Evolutionary conservation across 2,888 invertebrate species (phyloP), one percentile per base, ranked within the genome.

Genomic region (Lepeophtheirus nordmannii): DNA sequence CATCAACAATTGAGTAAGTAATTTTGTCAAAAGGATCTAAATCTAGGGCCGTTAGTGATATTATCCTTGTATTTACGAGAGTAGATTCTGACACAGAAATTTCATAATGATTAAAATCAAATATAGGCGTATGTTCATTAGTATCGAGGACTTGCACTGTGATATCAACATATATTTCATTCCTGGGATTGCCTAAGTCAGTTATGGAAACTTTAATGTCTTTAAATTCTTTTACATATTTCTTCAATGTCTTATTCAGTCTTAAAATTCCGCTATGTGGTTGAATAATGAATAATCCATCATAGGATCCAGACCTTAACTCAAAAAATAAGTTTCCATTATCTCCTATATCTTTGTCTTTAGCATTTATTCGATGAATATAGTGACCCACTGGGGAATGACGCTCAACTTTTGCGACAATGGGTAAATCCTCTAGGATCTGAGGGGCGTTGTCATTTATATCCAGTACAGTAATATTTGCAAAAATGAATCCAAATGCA

Each of bases 361-460:
- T 80, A 0, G 93, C 94, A 72, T 86, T 81, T 1, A 91, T 87
- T 70, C 90, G 81, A 76, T 87, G 90, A 40, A 94, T 85, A 77
- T 93, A 90, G 76, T 91, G 89, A 0, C 93, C 93, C 41, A 93
- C 89, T 22, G 94, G 92, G 71, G 88, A 86, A 74, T 92, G 89
- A 78, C 93, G 93, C 17, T 84, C 81, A 67, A 94, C 80, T 69
- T 80, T 80, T 59, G 89, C 83, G 75, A 87, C 85, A 73, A 89
- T 87, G 5, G 61, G 38, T 0, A 86, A 84, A 2, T 94, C 87
- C 1, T 88, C 89, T 71, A 96, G 79, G 22, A 60, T 60, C 30
- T 60, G 60, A 9, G 75, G 75, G 30, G 71, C 70, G 68, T 75
- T 73, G 69, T 74, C 74, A 69, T 74, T 73, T 62, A 72, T 72